Base-by-base conservation (phyloP, 2,888 invertebrate species). In the Brachyopa scutellaris region DNA sequence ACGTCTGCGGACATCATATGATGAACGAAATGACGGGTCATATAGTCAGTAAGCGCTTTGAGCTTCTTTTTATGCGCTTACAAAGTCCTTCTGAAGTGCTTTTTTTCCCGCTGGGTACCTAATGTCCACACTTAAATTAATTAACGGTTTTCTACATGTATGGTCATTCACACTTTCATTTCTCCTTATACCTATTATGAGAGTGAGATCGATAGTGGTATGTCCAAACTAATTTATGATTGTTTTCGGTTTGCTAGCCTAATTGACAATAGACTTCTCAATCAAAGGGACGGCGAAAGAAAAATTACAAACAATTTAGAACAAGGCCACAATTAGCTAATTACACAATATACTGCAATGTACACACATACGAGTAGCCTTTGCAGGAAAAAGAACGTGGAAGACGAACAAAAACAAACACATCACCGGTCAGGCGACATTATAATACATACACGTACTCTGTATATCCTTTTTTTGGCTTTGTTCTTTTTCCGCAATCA, bases 261-360 rank as follows among this genome's bases (percentile, higher is more conserved):
- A 66, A 66, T 66, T 66, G 66, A 53, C 40, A 53, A 13, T 26
- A 13, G 4, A 31, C n/a, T 53, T 26, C 51, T 66, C 66, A 53
- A 53, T 66, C 66, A 53, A 53, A 66, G 33, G 21, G 38, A 40
- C 66, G n/a, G 51, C 31, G 11, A 45, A 61, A 62, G 61, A 62
- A 55, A 77, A 69, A 77, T 69, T 77, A 69, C 69, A 62, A 55
- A 45, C 66, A 67, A 69, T 62, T 53, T 53, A 15, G 45, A 62
- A 62, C 61, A 67, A 61, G 45, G 45, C 33, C 69, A 23, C 76
- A 77, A 77, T 77, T 77, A 77, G 69, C 69, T 69, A 77, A 69
- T 77, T 67, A 77, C 69, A 77, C 42, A 76, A 29, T 38, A 31
- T 53, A 55, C 69, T 77, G 74, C 74, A 66, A 53, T 33, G 42